These are phyloP conservation scores for Diaprepes abbreviatus DNA, from an alignment of 2,888 invertebrate species.

Conservation along the genomic window DNA sequence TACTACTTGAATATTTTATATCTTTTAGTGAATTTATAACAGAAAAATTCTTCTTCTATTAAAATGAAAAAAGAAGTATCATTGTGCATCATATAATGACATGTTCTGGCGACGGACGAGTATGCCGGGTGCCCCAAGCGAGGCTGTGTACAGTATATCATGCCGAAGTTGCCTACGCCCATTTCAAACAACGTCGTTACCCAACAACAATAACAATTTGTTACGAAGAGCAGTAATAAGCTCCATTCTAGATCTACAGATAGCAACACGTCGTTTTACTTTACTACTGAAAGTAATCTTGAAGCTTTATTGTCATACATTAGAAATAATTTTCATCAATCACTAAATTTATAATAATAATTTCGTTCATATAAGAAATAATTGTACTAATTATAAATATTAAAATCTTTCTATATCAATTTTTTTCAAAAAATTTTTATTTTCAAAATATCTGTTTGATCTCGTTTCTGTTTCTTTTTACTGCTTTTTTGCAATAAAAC, in stretches of 20 bases:
- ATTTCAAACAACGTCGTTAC: slow-evolving; percentile 67
- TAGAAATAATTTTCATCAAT: slow-evolving; percentile 13
- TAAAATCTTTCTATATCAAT: no score
- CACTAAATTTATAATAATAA: no score
- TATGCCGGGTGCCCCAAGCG: slow-evolving; percentile 62
- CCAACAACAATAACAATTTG: slow-evolving; percentile 69
- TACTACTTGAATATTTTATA: no score
- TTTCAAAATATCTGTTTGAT: no score
- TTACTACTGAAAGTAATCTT: slow-evolving; percentile 44
- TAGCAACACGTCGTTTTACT: slow-evolving; percentile 40
- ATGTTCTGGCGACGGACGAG: slow-evolving; percentile 61
- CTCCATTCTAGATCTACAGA: slow-evolving; percentile 43
- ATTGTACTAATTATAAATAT: no score
- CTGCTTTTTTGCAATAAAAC: not conserved
- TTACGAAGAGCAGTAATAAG: slow-evolving; percentile 60
- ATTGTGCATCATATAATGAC: slow-evolving; percentile 58
- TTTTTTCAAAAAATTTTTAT: no score
- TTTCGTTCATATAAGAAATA: no score
- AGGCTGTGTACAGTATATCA: slow-evolving; percentile 64
- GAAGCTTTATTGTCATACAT: slow-evolving; percentile 23
- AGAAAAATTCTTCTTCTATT: no score
- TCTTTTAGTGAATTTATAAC: no score
- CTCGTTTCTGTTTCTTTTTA: no score
- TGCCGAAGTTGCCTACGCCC: slow-evolving; percentile 63
- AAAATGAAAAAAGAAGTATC: not conserved